phyloP scores from a whole-genome alignment of 2,113 vertebrate species.

The mouse (Mus musculus) region DNA sequence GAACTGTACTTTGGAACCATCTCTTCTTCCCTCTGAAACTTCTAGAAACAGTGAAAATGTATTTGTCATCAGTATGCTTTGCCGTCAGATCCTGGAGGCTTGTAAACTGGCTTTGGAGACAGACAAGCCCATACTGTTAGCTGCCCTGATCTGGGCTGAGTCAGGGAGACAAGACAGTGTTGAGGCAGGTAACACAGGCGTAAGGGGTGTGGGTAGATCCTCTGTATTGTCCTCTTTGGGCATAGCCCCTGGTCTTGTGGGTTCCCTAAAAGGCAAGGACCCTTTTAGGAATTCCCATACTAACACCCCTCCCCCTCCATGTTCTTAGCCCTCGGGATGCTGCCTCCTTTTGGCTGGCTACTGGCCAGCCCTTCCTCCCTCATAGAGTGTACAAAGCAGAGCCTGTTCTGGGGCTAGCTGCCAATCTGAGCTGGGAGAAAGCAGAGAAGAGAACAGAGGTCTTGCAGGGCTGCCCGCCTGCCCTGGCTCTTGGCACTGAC shows the following conservation, averaged over 20 bases:
- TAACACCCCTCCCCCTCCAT: not conserved
- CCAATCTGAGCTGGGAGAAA: not conserved
- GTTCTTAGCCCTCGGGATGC: not conserved
- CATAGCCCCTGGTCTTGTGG: not conserved
- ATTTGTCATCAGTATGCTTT: not conserved
- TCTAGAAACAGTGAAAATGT: not conserved
- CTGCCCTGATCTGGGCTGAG: not conserved
- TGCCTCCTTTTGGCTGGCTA: not conserved
- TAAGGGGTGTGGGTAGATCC: not conserved
- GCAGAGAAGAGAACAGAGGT: not conserved
- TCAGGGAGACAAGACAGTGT: not conserved
- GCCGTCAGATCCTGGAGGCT: not conserved
- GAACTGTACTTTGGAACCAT: not conserved
- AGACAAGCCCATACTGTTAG: not conserved
- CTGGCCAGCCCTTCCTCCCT: not conserved
- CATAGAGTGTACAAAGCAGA: slow-evolving; percentile 13
- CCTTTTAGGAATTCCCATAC: not conserved
- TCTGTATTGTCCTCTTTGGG: not conserved
- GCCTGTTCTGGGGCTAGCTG: slow-evolving; percentile 5
- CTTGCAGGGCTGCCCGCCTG: not conserved
- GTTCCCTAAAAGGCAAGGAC: not conserved
- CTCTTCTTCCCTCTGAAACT: slow-evolving; percentile 25
- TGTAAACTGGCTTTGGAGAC: not conserved
- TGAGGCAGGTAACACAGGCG: not conserved
- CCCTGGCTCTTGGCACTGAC: not conserved